Evolutionary conservation across 2,113 vertebrate species (phyloP).

Genomic region (Promerops cafer): DNA sequence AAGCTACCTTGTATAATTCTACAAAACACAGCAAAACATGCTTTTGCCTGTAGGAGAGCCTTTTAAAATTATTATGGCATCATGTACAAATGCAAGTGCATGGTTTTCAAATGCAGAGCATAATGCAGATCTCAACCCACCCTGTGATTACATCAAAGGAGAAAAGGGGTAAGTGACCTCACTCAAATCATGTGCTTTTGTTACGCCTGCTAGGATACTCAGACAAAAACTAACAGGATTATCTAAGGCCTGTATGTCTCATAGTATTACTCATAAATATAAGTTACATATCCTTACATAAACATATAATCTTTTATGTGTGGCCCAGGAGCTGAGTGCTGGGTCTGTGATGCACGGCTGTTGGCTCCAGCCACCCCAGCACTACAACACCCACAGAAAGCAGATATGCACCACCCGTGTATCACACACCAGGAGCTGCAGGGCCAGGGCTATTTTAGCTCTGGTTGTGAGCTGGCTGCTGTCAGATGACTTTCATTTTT

Average conservation of each 20-base stretch:
- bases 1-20: background rate
- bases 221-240: background rate
- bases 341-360: background rate
- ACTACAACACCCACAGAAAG: background rate
- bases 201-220: background rate
- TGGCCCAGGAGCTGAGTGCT: background rate
- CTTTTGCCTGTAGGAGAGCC: background rate
- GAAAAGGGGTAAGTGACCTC: background rate
- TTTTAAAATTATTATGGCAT: background rate
- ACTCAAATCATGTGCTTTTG: background rate
- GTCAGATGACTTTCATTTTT: conserved; percentile 57
- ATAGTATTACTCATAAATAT: background rate
- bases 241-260: background rate
- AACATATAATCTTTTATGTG: background rate
- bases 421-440: conserved; percentile 12
- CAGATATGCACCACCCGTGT: background rate
- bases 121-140: background rate
- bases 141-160: background rate
- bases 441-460: conserved; percentile 52
- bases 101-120: background rate
- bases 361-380: background rate
- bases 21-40: background rate
- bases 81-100: background rate
- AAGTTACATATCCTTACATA: background rate
- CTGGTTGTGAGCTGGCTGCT: conserved; percentile 22